Base-by-base conservation (phyloP, 2,888 invertebrate species). In the Phragmatobia fuliginosa region DNA sequence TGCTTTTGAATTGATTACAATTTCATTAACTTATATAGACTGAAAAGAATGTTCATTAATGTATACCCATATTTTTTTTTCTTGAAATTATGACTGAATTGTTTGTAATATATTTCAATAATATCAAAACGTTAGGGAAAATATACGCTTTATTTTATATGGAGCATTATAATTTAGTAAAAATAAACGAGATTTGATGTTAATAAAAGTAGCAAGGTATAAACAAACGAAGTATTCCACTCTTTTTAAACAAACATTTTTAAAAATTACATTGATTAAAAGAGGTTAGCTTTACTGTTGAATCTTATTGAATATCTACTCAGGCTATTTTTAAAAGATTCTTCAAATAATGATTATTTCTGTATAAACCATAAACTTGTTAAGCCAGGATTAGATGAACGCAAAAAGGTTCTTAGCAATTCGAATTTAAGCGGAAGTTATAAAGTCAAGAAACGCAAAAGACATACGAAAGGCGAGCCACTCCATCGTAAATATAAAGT, bases 181-280 rank as follows among this genome's bases (percentile, higher is more conserved):
- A 62, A 70, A 41, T 58, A 66, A 72, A 70, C n/a, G 36, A 61
- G 38, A 72, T 63, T 67, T 25, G 59, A 68, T 49, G 59, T 66
- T 67, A 61, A 69, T 65, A 61, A 71, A 71, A 14, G 18, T 21
- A n/a, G 14, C n/a, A 28, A 68, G 38, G 67, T 68, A 66, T 68
- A 77, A 75, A 71, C 36, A 78, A 76, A 70, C 62, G 66, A 56
- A 60, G 60, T 66, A 74, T 64, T 38, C 67, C 52, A 73, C 66
- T 79, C 74, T 58, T 70, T 73, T 66, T 62, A 62, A 75, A 72
- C 68, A 77, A 80, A 83, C 79, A 80, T 82, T 73, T 80, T 78
- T 79, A 84, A 75, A 73, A 73, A 76, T 81, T 77, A 74, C 74
- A 75, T 81, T 76, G 62, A 78, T 77, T 78, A 72, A 36, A 66